phyloP scores from a whole-genome alignment of 2,113 vertebrate species.

The Sylvietta virens region DNA sequence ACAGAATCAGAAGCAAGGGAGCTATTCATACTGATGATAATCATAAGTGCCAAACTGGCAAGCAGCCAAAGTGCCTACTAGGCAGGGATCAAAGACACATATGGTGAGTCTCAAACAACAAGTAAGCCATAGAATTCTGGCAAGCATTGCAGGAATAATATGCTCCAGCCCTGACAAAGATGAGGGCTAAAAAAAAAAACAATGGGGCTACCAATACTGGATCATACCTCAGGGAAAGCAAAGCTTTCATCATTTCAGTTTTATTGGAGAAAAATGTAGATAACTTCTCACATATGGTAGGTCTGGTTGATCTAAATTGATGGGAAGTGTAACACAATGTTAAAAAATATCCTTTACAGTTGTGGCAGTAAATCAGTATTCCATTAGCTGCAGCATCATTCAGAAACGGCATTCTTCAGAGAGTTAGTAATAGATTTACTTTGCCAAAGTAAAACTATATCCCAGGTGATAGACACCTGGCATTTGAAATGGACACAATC shows the following conservation, averaged over 20 bases:
- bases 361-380: constrained; percentile 61
- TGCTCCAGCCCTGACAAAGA: constrained; percentile 57
- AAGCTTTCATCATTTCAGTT: constrained; percentile 67
- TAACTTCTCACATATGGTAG: constrained; percentile 71
- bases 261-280: constrained; percentile 68
- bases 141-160: constrained; percentile 49
- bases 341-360: constrained; percentile 62
- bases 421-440: constrained; percentile 53
- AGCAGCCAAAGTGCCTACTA: constrained; percentile 62
- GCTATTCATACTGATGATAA: constrained; percentile 55
- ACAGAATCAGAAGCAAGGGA: constrained; percentile 69
- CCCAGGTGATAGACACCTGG: constrained; percentile 64
- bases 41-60: constrained; percentile 60
- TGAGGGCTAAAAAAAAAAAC: constrained; percentile 21
- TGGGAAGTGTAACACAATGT: constrained; percentile 60
- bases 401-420: constrained; percentile 62
- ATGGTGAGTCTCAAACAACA: constrained; percentile 68
- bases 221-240: constrained; percentile 59
- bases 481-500: constrained; percentile 36
- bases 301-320: constrained; percentile 67
- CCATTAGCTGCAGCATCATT: constrained; percentile 49
- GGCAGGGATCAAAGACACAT: constrained; percentile 71
- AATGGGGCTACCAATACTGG: constrained; percentile 32
- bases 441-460: constrained; percentile 54
- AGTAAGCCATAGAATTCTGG: constrained; percentile 68